Conservation (phyloP, 2,888 invertebrate genomes). For the Ceraclea dissimilis region DNA sequence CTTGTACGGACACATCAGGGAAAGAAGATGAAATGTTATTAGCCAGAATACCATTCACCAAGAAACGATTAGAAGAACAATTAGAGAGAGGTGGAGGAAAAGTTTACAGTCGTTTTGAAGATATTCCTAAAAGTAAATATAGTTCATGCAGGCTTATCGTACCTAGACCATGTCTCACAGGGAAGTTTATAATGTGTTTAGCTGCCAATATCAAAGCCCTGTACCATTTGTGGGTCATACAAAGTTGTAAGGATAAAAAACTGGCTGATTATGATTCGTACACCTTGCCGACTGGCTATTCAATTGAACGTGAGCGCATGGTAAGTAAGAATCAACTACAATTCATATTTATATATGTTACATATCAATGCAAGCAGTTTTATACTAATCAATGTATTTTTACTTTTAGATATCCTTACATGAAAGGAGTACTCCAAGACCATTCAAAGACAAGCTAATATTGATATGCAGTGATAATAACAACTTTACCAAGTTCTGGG, state of each 20-base stretch:
- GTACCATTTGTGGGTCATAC: slow-evolving; percentile 64
- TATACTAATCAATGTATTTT: too few relatives aligned
- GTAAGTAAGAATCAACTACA: slow-evolving; percentile 29
- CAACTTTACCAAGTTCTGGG: slow-evolving; percentile 54
- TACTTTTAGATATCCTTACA: slow-evolving; percentile 31
- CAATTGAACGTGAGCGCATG: slow-evolving; percentile 42
- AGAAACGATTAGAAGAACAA: slow-evolving; percentile 53
- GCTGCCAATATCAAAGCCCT: slow-evolving; percentile 57
- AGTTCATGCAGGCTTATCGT: slow-evolving; percentile 53
- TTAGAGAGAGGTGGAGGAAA: slow-evolving; percentile 56
- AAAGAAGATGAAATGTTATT: slow-evolving; percentile 19
- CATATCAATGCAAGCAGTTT: too few relatives aligned
- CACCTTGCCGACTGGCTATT: slow-evolving; percentile 56
- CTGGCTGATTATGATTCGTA: slow-evolving; percentile 41
- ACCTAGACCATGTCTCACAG: slow-evolving; percentile 63
- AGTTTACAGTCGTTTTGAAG: slow-evolving; percentile 53
- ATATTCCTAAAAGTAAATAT: slow-evolving; percentile 50
- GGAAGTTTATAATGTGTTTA: slow-evolving; percentile 65
- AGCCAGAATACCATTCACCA: slow-evolving; percentile 37
- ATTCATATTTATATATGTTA: too few relatives aligned
- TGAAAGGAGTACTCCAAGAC: slow-evolving; percentile 33
- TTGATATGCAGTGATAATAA: slow-evolving; percentile 46
- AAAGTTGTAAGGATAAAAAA: slow-evolving; percentile 46
- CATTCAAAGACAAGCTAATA: slow-evolving; percentile 46
- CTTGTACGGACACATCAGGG: slow-evolving; percentile 16